Evolutionary conservation across 2,888 invertebrate genomes (phyloP).

Genomic region (Artemia sinica): DNA sequence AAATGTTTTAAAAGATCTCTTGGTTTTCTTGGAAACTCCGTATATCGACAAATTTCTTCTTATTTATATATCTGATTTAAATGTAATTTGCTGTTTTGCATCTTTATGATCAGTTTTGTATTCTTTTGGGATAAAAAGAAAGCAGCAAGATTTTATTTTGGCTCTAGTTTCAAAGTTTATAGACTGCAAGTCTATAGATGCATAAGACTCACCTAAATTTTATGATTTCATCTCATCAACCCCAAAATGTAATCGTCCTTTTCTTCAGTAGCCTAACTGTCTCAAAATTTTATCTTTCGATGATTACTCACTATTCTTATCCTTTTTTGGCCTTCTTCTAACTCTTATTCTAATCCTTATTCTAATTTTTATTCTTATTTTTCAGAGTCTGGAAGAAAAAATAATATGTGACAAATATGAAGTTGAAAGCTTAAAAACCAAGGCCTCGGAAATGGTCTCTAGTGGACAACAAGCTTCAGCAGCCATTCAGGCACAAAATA

Average conservation of each 20-base stretch:
- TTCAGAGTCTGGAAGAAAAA: conserved; percentile 57
- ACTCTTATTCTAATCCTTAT: not conserved
- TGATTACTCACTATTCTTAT: not conserved
- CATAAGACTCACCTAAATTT: too few species aligned
- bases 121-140: too few species aligned
- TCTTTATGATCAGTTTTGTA: too few species aligned
- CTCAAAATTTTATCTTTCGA: not conserved
- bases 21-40: too few species aligned
- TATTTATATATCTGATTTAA: not conserved
- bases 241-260: not conserved
- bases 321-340: not conserved
- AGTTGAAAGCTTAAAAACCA: conserved; percentile 63
- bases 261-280: not conserved
- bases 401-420: conserved; percentile 74
- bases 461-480: conserved; percentile 68
- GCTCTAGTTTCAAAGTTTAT: too few species aligned
- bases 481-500: conserved; percentile 64
- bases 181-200: too few species aligned
- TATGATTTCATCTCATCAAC: too few species aligned
- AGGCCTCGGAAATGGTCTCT: conserved; percentile 65
- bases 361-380: conserved; percentile 15
- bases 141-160: too few species aligned
- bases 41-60: not conserved
- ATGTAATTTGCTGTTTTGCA: too few species aligned
- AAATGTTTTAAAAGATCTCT: too few species aligned